Evolutionary conservation across 2,888 invertebrate species (phyloP), one percentile per base, ranked within the genome.

Genomic region (Drosophila nr. perissopoda): DNA sequence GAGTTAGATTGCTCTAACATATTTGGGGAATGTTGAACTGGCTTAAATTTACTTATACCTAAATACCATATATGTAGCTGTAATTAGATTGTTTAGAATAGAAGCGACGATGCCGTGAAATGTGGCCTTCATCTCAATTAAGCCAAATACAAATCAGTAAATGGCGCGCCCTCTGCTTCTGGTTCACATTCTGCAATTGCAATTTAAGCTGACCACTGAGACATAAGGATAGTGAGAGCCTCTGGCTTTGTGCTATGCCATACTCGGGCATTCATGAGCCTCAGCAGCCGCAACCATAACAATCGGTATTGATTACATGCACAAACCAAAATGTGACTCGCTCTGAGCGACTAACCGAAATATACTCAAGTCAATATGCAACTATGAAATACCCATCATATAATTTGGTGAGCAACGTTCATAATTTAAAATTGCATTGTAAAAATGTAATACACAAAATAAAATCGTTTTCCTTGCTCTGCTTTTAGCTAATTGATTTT

Each of bases 221-320:
- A 51, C 57, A 51, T 56, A 8, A 4, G 27, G 21, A 36, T 16
- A 29, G 31, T 45, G n/a, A 13, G 40, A 54, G 49, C 52, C 48
- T 54, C 54, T 38, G 49, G 29, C 53, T 45, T 38, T 29, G 42
- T 45, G 25, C 53, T 34, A 38, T 29, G 42, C 49, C 49, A 49
- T 31, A 36, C 29, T 57, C 68, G 59, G 72, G 59, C 73, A 76
- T 68, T 76, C 74, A 73, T 75, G 71, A 69, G 76, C 51, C 68
- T 53, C 52, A 49, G 34, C 59, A 68, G 68, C 66, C 69, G 86
- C 83, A 83, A 48, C 69, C 78, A 77, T 78, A 82, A 79, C 90
- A 89, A 89, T 76, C 69, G 76, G 60, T 78, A 89, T 89, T 86
- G 88, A 89, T 89, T 89, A 85, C 76, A 70, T 62, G 78, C 62